phyloP scores from a whole-genome alignment of 2,113 vertebrate genomes.

The Rhinopomastus cyanomelas region DNA sequence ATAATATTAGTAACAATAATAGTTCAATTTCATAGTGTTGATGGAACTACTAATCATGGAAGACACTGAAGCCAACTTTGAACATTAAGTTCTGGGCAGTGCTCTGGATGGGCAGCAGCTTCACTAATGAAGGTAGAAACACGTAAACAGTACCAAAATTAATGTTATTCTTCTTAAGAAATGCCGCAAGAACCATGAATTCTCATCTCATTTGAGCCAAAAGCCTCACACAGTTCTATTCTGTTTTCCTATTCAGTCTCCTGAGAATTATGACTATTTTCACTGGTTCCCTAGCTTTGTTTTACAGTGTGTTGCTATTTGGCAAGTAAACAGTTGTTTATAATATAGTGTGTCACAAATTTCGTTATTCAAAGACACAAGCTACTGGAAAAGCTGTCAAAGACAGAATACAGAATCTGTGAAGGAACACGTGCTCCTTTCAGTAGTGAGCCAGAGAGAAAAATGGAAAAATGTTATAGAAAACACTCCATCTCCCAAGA shows the following conservation, averaged over 20 bases:
- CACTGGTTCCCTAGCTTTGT: not conserved
- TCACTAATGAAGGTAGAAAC: not conserved
- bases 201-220: not conserved
- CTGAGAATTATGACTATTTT: not conserved
- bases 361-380: not conserved
- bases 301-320: no score
- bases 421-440: not conserved
- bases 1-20: no score
- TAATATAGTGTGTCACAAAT: not conserved
- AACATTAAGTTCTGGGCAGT: not conserved
- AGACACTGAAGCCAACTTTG: not conserved
- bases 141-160: not conserved
- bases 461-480: not conserved
- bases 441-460: not conserved
- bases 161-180: not conserved
- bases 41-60: not conserved
- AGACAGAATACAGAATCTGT: not conserved
- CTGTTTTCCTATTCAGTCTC: not conserved
- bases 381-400: not conserved
- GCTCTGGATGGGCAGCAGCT: not conserved
- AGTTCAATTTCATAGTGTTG: not conserved
- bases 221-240: not conserved
- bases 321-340: not conserved
- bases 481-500: not conserved
- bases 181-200: not conserved